Conservation (phyloP, 2,113 vertebrate species). For the Leucopternis melanops region DNA sequence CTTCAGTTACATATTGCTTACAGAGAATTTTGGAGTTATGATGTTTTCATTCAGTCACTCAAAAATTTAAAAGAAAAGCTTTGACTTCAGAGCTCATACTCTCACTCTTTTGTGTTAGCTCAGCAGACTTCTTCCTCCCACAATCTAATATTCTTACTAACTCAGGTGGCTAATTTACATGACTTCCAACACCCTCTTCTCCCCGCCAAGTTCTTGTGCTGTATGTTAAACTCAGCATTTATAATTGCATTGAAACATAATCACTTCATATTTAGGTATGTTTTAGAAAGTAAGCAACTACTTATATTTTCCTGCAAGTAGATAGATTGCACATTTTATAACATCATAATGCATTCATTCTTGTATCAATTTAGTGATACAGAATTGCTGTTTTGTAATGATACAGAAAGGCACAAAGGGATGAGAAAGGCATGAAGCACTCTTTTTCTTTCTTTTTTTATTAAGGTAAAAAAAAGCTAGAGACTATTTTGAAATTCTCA, state of each 20-base stretch:
- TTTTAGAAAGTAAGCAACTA: neutral
- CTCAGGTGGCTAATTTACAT: neutral
- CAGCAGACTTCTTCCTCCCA: neutral
- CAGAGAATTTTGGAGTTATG: neutral
- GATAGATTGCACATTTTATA: neutral
- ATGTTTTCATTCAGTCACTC: neutral
- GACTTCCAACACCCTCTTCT: accelerated
- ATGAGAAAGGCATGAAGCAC: neutral
- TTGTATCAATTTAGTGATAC: neutral
- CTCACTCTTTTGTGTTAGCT: neutral
- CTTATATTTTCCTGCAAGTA: neutral
- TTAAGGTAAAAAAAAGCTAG: neutral
- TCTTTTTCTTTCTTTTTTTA: neutral
- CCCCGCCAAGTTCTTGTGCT: neutral
- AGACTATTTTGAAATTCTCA: neutral
- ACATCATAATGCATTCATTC: neutral
- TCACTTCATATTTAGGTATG: neutral
- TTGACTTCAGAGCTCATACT: neutral
- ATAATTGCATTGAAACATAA: neutral
- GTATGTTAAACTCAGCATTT: neutral
- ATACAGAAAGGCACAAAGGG: neutral
- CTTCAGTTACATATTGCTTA: neutral
- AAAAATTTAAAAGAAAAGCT: neutral
- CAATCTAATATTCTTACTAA: neutral
- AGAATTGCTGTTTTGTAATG: neutral